Conservation (phyloP, 2,888 invertebrate species). For the Cistogaster globosa region DNA sequence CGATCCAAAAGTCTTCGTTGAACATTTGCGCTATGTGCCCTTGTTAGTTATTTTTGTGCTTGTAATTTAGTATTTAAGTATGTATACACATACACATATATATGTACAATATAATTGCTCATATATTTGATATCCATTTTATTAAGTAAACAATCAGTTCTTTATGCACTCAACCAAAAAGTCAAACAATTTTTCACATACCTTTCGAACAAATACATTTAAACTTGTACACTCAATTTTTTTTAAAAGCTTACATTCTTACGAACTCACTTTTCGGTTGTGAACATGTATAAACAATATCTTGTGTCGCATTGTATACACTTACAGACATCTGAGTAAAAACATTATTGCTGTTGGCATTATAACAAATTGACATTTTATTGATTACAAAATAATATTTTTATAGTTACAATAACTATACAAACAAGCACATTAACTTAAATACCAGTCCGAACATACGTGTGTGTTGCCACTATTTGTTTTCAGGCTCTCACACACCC, state of each 20-base stretch:
- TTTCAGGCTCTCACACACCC: slow-evolving; percentile 5
- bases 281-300: slow-evolving; percentile 31
- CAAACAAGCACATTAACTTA: slow-evolving; percentile 27
- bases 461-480: slow-evolving; percentile 32
- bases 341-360: slow-evolving; percentile 67
- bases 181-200: slow-evolving; percentile 65
- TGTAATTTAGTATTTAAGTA: slow-evolving; percentile 21
- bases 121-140: slow-evolving; percentile 62
- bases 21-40: neutral
- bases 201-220: slow-evolving; percentile 43
- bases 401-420: slow-evolving; percentile 67
- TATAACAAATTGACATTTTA: slow-evolving; percentile 71
- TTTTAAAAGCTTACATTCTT: neutral
- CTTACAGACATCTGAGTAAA: slow-evolving; percentile 51
- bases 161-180: slow-evolving; percentile 69
- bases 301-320: slow-evolving; percentile 51
- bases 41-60: slow-evolving; percentile 24
- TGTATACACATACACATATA: neutral
- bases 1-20: no score
- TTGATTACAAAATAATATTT: slow-evolving; percentile 71
- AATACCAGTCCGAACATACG: neutral
- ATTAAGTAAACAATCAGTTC: slow-evolving; percentile 66
- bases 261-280: neutral
- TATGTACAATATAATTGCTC: slow-evolving; percentile 9
- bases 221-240: slow-evolving; percentile 3